Conservation (phyloP, 2,797 vertebrate species). For the Oceanodroma leucorhoa region DNA sequence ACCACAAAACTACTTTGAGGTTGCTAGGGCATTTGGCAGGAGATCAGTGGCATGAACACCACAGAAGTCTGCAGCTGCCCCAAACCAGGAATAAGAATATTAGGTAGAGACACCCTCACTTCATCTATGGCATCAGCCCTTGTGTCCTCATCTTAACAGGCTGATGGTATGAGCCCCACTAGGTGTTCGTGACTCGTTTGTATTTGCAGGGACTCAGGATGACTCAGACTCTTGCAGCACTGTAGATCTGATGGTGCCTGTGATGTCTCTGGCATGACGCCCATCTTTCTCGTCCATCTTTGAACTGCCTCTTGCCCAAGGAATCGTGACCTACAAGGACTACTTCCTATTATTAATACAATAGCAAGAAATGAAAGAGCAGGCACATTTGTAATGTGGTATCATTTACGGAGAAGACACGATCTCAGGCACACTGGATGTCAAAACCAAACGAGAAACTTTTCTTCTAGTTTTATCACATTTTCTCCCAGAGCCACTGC, state of each 20-base stretch:
- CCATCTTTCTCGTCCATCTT: not conserved
- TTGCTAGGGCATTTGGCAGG: not conserved
- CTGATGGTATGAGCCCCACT: not conserved
- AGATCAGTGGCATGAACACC: not conserved
- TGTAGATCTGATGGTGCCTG: not conserved
- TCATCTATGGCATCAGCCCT: not conserved
- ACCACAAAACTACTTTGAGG: not conserved
- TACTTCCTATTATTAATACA: not conserved
- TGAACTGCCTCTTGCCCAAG: not conserved
- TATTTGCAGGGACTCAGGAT: not conserved
- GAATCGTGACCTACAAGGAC: not conserved
- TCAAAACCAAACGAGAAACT: constrained; percentile 32
- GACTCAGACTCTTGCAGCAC: not conserved
- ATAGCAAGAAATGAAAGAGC: not conserved
- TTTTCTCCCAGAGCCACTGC: not conserved
- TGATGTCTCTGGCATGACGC: not conserved
- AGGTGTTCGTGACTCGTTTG: accelerated
- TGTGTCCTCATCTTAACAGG: not conserved
- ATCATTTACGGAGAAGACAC: not conserved
- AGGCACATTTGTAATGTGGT: not conserved
- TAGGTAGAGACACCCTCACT: not conserved
- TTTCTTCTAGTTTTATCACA: constrained; percentile 34
- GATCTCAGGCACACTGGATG: not conserved
- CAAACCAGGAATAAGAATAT: not conserved
- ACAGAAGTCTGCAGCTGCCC: not conserved